phyloP scores from a whole-genome alignment of 1,140 invertebrate genomes.

The Phymorhynchus buccinoides region DNA sequence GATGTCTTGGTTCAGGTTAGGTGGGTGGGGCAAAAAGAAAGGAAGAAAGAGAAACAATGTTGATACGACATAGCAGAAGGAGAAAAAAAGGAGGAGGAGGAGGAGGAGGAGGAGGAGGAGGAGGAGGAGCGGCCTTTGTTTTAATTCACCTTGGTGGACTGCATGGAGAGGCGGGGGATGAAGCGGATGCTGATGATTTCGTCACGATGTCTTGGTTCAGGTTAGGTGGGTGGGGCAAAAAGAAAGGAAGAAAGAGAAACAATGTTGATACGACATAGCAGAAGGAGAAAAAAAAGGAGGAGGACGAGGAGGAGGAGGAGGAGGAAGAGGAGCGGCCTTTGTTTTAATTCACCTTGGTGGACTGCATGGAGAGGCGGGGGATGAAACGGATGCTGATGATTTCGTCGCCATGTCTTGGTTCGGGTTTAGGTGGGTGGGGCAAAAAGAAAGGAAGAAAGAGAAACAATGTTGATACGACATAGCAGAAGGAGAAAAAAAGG shows the following conservation, averaged over 20 bases:
- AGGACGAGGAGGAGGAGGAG: neutral
- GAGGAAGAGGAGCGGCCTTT: conserved; percentile 49
- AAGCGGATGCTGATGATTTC: conserved; percentile 55
- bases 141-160: conserved; percentile 45
- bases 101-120: neutral
- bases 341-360: conserved; percentile 46
- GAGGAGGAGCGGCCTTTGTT: conserved; percentile 40
- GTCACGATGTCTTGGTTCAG: conserved; percentile 43
- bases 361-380: conserved; percentile 49
- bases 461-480: neutral
- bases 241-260: neutral
- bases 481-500: neutral
- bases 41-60: neutral
- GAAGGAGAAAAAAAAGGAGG: neutral
- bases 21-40: neutral
- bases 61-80: neutral
- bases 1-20: conserved; percentile 5
- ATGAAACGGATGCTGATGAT: conserved; percentile 57
- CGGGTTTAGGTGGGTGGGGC: too few species aligned
- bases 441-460: neutral
- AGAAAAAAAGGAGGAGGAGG: too few species aligned
- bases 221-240: neutral
- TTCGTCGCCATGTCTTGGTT: conserved; percentile 44
- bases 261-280: neutral
- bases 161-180: conserved; percentile 52